Conservation (phyloP, 1,140 invertebrate genomes). For the Neodiprion pinetum region DNA sequence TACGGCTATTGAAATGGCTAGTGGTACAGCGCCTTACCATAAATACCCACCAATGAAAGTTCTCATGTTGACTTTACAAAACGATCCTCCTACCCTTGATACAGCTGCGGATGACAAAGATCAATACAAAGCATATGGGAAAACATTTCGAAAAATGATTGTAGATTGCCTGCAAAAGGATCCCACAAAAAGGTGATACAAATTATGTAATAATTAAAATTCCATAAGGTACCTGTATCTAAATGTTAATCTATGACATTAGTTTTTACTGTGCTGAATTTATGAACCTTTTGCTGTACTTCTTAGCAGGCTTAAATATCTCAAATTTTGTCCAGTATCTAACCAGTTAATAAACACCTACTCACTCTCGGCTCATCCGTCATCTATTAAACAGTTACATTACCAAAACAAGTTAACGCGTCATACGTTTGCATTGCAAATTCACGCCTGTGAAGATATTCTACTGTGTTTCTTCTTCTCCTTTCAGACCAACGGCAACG, state of each 20-base stretch:
- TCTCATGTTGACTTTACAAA: slow-evolving; percentile 96
- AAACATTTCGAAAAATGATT: slow-evolving; percentile 96
- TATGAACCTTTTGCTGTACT: no score
- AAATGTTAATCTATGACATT: no score
- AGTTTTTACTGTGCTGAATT: no score
- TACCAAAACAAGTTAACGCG: background rate
- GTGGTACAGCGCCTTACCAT: slow-evolving; percentile 98
- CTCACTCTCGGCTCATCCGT: background rate
- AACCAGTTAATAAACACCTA: background rate
- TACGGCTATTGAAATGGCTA: slow-evolving; percentile 98
- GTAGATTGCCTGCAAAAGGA: slow-evolving; percentile 95
- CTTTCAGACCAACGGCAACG: slow-evolving; percentile 85
- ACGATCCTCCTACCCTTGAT: slow-evolving; percentile 96
- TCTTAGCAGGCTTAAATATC: background rate
- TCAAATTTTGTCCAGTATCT: background rate
- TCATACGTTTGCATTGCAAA: slow-evolving; percentile 10
- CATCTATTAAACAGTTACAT: background rate
- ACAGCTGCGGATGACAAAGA: slow-evolving; percentile 96
- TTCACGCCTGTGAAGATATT: background rate
- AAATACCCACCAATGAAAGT: slow-evolving; percentile 99
- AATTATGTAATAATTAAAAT: slow-evolving; percentile 15
- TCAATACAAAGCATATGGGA: slow-evolving; percentile 97
- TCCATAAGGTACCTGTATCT: no score
- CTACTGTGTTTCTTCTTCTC: slow-evolving; percentile 9
- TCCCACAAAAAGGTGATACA: slow-evolving; percentile 78